These are phyloP conservation scores for Syrmaticus mikado DNA, from an alignment of 2,113 vertebrate genomes.

Conservation along the genomic window DNA sequence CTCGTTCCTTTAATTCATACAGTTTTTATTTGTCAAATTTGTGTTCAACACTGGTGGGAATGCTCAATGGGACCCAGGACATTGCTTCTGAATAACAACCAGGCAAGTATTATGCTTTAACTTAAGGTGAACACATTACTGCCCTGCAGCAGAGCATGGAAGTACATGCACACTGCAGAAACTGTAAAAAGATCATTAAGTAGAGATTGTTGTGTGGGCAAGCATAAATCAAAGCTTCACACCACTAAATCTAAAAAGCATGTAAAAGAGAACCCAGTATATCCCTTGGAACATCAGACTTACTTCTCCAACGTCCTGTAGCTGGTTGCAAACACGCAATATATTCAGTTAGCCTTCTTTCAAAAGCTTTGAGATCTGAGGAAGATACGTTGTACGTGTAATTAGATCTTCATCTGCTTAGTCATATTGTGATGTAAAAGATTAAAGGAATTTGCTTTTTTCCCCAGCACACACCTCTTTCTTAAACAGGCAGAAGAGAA, in stretches of 20 bases:
- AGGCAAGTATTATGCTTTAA: neutral
- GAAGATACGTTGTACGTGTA: constrained; percentile 2
- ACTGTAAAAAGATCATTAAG: neutral
- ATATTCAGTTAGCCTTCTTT: constrained; percentile 97
- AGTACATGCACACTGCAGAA: neutral
- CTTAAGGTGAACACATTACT: neutral
- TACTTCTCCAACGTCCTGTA: constrained; percentile 99
- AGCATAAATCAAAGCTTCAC: neutral
- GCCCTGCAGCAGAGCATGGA: neutral
- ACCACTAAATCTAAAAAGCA: neutral
- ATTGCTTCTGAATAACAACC: neutral
- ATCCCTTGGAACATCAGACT: constrained; percentile 70
- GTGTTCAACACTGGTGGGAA: neutral
- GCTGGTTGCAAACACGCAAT: constrained; percentile 98
- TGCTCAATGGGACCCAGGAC: neutral
- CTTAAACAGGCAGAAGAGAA: neutral
- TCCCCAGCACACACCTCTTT: neutral
- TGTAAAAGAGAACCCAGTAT: neutral
- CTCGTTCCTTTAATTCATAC: neutral
- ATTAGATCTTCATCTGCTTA: constrained; percentile 28
- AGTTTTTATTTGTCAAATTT: neutral
- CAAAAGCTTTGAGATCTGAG: constrained; percentile 97
- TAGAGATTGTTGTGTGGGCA: neutral
- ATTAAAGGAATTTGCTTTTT: neutral
- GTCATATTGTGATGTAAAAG: neutral